Evolutionary conservation across 2,888 invertebrate genomes (phyloP), one percentile per base, ranked within the genome.

Genomic region (Opisthograptis luteolata): DNA sequence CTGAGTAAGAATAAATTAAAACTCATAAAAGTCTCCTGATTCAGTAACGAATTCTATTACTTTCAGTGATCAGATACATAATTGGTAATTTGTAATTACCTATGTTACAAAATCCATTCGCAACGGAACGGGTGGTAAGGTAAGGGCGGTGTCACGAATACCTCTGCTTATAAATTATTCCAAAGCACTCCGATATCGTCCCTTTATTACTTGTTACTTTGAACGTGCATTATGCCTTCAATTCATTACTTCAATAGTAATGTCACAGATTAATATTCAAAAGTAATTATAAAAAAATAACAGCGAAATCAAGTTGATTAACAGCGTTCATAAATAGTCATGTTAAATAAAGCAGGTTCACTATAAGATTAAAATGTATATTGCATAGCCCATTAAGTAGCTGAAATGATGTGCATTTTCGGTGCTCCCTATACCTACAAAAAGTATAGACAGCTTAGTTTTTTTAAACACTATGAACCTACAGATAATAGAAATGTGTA

Each of bases 111-210:
- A 60, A 60, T 48, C 12, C 52, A 62, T 58, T 57, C 36, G 10
- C 20, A 7, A 36, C 7, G 31, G 22, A n/a, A 14, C 27, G 49
- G 45, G 41, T 47, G 25, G 12, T 25, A n/a, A n/a, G 20, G 42
- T 30, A 28, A 20, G 28, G 32, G 27, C 14, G 37, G 20, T 8
- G 10, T 20, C 28, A 71, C 75, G 77, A 75, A 70, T 76, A 79
- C 79, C 76, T 79, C 71, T 73, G 67, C 77, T 79, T 68, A 85
- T 87, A 81, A 86, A 85, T 84, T 79, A 86, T 86, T 84, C 81
- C 51, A 53, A 31, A 61, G 64, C 68, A 68, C 75, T 76, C 71
- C 65, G 55, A 69, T 62, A 68, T 68, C 64, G 73, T 73, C 73
- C 75, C 77, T 81, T 82, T 82, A 81, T 84, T 81, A 70, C 69